A percentile compares a stretch with the other conserved stretches of the same genome.
phyloP scores from a whole-genome alignment of 2,113 vertebrate species.

The Scolopax mira region DNA sequence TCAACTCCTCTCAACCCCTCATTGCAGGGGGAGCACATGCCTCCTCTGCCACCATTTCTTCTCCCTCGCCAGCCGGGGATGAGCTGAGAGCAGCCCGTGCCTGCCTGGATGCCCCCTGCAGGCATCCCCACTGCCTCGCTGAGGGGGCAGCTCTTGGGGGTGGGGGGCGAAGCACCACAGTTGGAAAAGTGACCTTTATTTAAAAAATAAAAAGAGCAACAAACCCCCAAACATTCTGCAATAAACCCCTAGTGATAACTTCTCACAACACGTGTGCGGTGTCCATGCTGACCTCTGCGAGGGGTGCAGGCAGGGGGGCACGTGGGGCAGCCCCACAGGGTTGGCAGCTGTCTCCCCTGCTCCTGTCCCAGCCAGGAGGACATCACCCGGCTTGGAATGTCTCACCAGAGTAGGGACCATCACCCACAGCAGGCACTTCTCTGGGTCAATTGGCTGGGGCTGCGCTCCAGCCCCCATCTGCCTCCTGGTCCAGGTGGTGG shows the following conservation, averaged over 20 bases:
- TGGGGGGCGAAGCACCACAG: not conserved
- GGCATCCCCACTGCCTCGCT: no score
- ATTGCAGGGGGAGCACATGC: fast-evolving
- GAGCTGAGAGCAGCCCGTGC: not conserved
- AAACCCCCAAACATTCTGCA: not conserved
- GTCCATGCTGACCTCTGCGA: not conserved
- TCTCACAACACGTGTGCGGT: not conserved
- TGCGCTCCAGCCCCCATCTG: not conserved
- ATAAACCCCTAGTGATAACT: not conserved
- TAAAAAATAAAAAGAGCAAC: not conserved
- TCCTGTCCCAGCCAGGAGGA: not conserved
- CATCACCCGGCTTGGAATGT: not conserved
- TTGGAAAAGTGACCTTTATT: not conserved
- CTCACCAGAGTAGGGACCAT: fast-evolving
- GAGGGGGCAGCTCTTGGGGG: not conserved
- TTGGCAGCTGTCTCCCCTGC: not conserved
- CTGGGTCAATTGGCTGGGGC: not conserved
- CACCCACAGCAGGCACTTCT: not conserved
- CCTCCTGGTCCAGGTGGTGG: not conserved
- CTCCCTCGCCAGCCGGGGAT: not conserved
- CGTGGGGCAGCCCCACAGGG: not conserved
- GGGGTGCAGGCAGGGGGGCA: fast-evolving
- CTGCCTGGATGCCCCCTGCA: not conserved
- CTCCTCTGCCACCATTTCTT: not conserved
- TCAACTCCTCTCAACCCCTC: not conserved